Evolutionary conservation across 2,113 vertebrate genomes (phyloP).

Genomic region (Zapus hudsonius): DNA sequence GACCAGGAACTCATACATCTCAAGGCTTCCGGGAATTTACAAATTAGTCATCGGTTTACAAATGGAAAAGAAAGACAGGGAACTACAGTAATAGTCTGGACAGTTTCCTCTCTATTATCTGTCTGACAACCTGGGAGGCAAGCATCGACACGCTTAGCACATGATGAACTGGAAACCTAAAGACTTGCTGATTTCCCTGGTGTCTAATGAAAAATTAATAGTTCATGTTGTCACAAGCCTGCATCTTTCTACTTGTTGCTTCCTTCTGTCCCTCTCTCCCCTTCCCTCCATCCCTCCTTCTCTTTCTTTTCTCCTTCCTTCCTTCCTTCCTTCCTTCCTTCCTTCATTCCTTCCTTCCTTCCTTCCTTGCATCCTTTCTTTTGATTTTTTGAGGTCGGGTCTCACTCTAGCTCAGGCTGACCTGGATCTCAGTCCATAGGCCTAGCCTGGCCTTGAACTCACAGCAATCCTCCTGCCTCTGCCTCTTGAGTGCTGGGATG

Average conservation of each 20-base stretch:
- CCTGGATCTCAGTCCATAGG: no score
- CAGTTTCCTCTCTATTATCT: no score
- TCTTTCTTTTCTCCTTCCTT: no score
- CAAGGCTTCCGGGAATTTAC: not conserved
- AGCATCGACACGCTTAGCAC: not conserved
- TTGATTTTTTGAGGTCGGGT: no score
- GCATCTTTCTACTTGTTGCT: not conserved
- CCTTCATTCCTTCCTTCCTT: no score
- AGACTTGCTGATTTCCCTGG: not conserved
- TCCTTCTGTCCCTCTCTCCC: no score
- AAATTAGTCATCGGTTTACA: not conserved
- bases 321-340: no score
- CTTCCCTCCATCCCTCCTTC: not conserved
- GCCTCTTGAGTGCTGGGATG: no score
- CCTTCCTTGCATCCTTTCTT: no score
- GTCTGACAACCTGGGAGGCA: not conserved
- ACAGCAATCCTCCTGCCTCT: no score
- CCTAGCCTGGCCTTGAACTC: no score
- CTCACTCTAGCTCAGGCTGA: no score
- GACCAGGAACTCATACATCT: not conserved
- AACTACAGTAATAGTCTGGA: not conserved
- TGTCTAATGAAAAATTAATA: not conserved
- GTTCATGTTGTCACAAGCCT: not conserved
- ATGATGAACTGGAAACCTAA: not conserved
- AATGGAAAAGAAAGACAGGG: not conserved